Evolutionary conservation across 1,140 invertebrate genomes (phyloP).

Genomic region (Drosophila elegans): DNA sequence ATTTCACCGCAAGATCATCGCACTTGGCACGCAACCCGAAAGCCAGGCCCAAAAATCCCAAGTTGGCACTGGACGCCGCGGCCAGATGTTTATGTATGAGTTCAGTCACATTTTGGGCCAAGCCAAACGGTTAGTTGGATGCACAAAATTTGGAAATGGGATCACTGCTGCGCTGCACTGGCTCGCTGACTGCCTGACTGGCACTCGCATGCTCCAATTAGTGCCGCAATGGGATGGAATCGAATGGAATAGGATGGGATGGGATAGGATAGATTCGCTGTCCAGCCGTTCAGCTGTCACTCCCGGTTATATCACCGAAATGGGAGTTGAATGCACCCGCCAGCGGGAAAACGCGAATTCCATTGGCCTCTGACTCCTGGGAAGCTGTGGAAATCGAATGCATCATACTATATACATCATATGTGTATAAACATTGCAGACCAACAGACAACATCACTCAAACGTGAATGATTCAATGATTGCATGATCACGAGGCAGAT

Average conservation of each 20-base stretch:
- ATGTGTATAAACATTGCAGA: neutral
- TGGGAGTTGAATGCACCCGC: slow-evolving; percentile 65
- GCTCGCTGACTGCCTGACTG: slow-evolving; percentile 74
- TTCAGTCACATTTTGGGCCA: slow-evolving; percentile 71
- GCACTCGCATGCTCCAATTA: slow-evolving; percentile 80
- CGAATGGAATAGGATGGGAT: neutral
- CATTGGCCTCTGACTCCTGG: slow-evolving; percentile 71
- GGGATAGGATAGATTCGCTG: slow-evolving; percentile 25
- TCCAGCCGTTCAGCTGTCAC: slow-evolving; percentile 55
- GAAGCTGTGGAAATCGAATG: slow-evolving; percentile 55
- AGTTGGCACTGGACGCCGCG: slow-evolving; percentile 53
- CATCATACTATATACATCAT: slow-evolving; percentile 14
- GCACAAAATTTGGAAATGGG: slow-evolving; percentile 63
- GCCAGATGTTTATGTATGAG: slow-evolving; percentile 76
- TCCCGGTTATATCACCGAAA: slow-evolving; percentile 68
- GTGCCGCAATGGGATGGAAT: slow-evolving; percentile 27
- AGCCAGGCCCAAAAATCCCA: slow-evolving; percentile 60
- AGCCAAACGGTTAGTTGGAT: slow-evolving; percentile 64
- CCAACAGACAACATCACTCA: slow-evolving; percentile 36
- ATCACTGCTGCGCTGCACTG: slow-evolving; percentile 69
- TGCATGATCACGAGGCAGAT: slow-evolving; percentile 70
- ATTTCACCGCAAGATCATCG: slow-evolving; percentile 84
- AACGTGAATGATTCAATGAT: slow-evolving; percentile 73
- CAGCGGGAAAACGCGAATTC: slow-evolving; percentile 52
- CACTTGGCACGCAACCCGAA: slow-evolving; percentile 81